A percentile compares a stretch with the other conserved stretches of the same genome.
Evolutionary conservation across 2,888 invertebrate species (phyloP).

Genomic region (Lepetodrilus schrolli): DNA sequence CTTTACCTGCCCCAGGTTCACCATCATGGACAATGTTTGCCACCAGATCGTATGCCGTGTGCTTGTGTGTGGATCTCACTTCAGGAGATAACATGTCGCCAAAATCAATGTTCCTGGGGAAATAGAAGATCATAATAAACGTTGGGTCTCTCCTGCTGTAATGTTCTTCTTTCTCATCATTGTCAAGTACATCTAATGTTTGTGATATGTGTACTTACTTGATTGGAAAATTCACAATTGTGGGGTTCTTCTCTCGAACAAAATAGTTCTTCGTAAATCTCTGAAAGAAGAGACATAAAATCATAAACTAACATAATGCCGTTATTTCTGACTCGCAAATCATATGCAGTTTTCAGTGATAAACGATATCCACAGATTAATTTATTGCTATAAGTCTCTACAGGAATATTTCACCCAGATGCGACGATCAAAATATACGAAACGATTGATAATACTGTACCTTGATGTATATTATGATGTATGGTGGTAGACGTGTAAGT

Average conservation of each 20-base stretch:
- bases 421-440: no score
- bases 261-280: slow-evolving; percentile 99
- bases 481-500: slow-evolving; percentile 93
- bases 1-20: slow-evolving; percentile 86
- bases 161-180: no score
- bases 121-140: background rate
- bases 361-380: no score
- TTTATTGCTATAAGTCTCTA: no score
- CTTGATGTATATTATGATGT: slow-evolving; percentile 96
- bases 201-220: slow-evolving; percentile 82
- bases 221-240: slow-evolving; percentile 99
- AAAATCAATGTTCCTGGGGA: slow-evolving; percentile 92
- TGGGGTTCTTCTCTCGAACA: slow-evolving; percentile 99
- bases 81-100: slow-evolving; percentile 94
- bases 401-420: no score
- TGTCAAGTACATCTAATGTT: no score
- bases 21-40: slow-evolving; percentile 99
- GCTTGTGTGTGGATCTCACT: slow-evolving; percentile 77
- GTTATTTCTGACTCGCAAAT: no score
- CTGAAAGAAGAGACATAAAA: slow-evolving; percentile 71
- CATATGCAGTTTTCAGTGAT: no score
- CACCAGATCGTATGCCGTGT: slow-evolving; percentile 95
- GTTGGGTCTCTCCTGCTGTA: background rate
- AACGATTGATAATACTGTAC: no score
- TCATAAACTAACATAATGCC: no score